Evolutionary conservation across 2,888 invertebrate species (phyloP).

Genomic region (Acanthoscelides obtectus): DNA sequence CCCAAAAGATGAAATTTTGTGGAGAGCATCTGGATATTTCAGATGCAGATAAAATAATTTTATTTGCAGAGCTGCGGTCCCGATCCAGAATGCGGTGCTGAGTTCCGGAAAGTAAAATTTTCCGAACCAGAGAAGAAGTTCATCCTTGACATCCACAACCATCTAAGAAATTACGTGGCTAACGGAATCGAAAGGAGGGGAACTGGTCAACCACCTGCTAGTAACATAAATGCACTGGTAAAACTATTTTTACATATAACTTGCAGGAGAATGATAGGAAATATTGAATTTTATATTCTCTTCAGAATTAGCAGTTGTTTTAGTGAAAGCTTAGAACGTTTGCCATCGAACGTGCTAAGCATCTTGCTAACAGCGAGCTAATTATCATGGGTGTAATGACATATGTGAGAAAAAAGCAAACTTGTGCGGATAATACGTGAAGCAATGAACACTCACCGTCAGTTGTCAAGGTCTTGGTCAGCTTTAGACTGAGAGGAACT

Average conservation of each 20-base stretch:
- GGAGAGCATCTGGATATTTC: too few species aligned
- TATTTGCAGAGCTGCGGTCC: constrained; percentile 39
- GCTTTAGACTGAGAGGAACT: neutral
- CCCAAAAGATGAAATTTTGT: too few species aligned
- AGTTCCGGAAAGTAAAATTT: constrained; percentile 36
- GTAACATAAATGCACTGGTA: constrained; percentile 42
- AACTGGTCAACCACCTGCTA: constrained; percentile 37
- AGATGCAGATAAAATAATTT: too few species aligned
- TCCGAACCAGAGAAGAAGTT: constrained; percentile 36
- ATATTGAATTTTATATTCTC: too few species aligned
- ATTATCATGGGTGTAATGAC: too few species aligned
- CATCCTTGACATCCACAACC: constrained; percentile 41
- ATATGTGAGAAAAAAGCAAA: too few species aligned
- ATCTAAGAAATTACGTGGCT: constrained; percentile 40
- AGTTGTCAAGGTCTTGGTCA: neutral
- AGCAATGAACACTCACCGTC: neutral
- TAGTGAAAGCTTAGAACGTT: too few species aligned
- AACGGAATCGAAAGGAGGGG: constrained; percentile 39
- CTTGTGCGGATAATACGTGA: neutral
- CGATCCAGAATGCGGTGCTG: constrained; percentile 34
- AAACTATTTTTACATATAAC: too few species aligned
- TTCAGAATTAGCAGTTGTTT: too few species aligned
- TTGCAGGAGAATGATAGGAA: too few species aligned
- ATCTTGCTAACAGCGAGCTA: too few species aligned
- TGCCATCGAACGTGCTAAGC: too few species aligned